Base-by-base conservation (phyloP, 2,797 vertebrate species). In the Typhlichthys eigenmanni region DNA sequence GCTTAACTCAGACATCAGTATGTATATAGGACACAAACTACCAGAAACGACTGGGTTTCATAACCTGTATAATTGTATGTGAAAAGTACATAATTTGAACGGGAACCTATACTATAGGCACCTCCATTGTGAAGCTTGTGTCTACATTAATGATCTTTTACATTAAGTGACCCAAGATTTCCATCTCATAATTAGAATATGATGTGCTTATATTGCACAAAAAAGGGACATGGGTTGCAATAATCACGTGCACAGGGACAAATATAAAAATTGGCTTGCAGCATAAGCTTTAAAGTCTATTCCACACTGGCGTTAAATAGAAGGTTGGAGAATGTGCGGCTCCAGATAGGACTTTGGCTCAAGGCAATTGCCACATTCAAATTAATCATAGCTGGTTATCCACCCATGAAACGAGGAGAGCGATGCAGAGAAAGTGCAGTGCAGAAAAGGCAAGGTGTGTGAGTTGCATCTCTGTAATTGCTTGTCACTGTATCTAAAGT, bases 291-390 rank as follows among this genome's bases (percentile, higher is more conserved):
- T 74, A 58, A 75, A 72, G 53, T 68, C 64, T 71, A 74, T 73
- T 48, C 57, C 47, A 59, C 64, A 24, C 12, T 55, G 66, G 24
- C 59, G 29, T 70, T 81, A 74, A 78, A 74, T 57, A 49, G 49
- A 56, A 57, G 67, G 64, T 72, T 66, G 60, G 58, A 70, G 76
- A 66, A 69, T 67, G 11, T 10, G 60, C 8, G 38, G 67, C 82
- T 79, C 60, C 58, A 82, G 72, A 84, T 78, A 83, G 9, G 75
- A 74, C 74, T 62, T 50, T n/a, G 11, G 76, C 75, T 85, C 57
- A 9, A 53, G 76, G 81, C 72, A 47, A 57, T 69, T 34, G 58
- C 72, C 72, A 71, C 14, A 64, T 78, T 60, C 6, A 69, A 65
- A 76, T 76, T 58, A 85, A 68, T 79, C 74, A 72, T 62, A 66